Evolutionary conservation across 2,797 vertebrate species (phyloP).

Genomic region (Gymnothorax reevesii): DNA sequence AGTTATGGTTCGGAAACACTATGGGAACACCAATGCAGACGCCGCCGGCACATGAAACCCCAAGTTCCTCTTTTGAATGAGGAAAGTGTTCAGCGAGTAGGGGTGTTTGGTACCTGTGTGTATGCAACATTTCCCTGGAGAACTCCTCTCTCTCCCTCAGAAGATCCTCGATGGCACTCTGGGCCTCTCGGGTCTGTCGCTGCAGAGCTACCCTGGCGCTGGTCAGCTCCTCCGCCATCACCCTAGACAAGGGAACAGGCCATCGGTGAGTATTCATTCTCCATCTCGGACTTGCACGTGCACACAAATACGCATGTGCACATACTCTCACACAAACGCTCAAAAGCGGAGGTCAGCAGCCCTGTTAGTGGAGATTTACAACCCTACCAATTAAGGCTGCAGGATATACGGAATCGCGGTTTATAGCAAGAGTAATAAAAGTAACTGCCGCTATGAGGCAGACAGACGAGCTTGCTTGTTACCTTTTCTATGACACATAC

Average conservation of each 20-base stretch:
- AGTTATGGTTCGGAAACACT: too few species aligned
- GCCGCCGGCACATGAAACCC: neutral
- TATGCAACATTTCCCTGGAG: constrained; percentile 84
- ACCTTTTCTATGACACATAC: too few species aligned
- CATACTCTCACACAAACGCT: constrained; percentile 37
- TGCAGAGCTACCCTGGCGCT: constrained; percentile 84
- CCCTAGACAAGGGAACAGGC: constrained; percentile 68
- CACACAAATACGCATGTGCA: neutral
- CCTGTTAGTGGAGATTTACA: too few species aligned
- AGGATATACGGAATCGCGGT: too few species aligned
- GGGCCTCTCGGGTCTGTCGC: constrained; percentile 88
- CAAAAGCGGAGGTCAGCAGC: constrained; percentile 93
- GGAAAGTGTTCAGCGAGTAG: neutral
- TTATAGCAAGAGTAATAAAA: too few species aligned
- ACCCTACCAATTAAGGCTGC: too few species aligned
- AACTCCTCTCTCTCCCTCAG: constrained; percentile 88
- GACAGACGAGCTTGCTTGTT: too few species aligned
- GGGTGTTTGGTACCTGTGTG: constrained; percentile 78
- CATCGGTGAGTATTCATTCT: neutral
- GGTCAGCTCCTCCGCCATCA: constrained; percentile 95
- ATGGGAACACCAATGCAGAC: too few species aligned
- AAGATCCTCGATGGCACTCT: constrained; percentile 91
- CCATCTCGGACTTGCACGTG: neutral
- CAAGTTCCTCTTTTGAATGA: neutral
- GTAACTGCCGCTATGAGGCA: too few species aligned